Base-by-base conservation (phyloP, 1,140 invertebrate species). In the Hyposmocoma kahamanoa region DNA sequence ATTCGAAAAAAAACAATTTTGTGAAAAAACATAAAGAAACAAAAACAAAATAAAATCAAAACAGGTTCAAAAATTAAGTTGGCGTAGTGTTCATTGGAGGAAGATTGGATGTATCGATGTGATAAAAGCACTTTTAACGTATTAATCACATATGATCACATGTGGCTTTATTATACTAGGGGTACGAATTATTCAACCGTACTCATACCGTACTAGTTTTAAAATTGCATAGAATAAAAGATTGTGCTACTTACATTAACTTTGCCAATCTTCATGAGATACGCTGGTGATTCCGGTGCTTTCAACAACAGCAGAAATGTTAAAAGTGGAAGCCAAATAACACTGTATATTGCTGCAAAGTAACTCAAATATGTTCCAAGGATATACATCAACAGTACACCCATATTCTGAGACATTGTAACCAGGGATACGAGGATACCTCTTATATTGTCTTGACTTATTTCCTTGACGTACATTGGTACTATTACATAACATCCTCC, bases 331-430 rank as follows among this genome's bases (percentile, higher is more conserved):
- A 73, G 22, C 3, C 34, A 39, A 6, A 64, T 22, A 1, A 54
- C 53, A 2, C 67, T 56, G 26, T 53, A 70, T 5, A 68, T 11
- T 3, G 74, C 56, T 1, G 61, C 67, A 34, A 55, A 58, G 78
- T 88, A 91, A 39, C 84, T 70, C 9, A 89, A 48, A 20, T 75
- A 74, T 2, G 87, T 69, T 13, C 92, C 92, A 8, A 91, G 18
- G 1, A 21, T 10, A 21, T 89, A 92, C 13, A 84, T 84, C 1
- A 78, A 18, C 1, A 60, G n/a, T 9, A 53, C 26, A 6, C 61
- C 61, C 2, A 53, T 17, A 24, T 54, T 60, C 30, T 54, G 49
- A 17, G 41, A 50, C 1, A 57, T 9, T 8, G 52, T 51, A 0
- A 53, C 15, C 4, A 59, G 36, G n/a, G 50, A 46, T 13, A 49